Evolutionary conservation across 2,888 invertebrate species (phyloP).

Genomic region (Gryllus longicercus): DNA sequence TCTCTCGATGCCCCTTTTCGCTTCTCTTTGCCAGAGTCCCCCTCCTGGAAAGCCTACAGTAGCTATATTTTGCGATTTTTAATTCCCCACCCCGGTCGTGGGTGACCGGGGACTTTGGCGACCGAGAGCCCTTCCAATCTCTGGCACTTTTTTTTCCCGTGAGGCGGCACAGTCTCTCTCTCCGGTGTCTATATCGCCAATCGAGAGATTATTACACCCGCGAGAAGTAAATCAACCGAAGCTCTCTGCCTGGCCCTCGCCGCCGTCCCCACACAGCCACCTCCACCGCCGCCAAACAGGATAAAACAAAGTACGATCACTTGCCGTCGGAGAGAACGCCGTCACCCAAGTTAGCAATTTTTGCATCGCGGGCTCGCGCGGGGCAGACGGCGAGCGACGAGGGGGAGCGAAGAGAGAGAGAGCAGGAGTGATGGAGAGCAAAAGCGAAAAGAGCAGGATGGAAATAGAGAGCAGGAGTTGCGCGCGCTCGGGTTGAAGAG

Average conservation of each 20-base stretch:
- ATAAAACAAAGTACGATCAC: neutral
- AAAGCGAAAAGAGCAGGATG: too few relatives aligned
- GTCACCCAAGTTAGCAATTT: neutral
- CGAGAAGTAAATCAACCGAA: neutral
- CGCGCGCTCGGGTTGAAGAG: too few relatives aligned
- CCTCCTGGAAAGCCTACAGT: neutral
- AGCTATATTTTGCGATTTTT: conserved; percentile 17
- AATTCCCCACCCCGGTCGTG: neutral
- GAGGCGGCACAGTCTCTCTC: neutral
- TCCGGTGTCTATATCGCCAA: conserved; percentile 11
- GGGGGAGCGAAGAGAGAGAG: neutral
- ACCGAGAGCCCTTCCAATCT: conserved; percentile 1
- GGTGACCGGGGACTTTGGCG: conserved; percentile 5
- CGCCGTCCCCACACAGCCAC: neutral
- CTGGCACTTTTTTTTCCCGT: neutral
- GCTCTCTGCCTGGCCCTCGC: neutral
- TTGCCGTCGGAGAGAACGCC: neutral
- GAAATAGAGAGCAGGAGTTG: too few relatives aligned
- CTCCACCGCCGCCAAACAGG: neutral
- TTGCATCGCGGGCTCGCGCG: neutral
- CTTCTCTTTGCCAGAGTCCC: neutral
- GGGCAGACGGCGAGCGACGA: neutral
- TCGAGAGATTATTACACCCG: neutral
- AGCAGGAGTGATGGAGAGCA: too few relatives aligned
- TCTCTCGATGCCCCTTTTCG: neutral